Evolutionary conservation across 1,140 invertebrate species (phyloP), one percentile per base, ranked within the genome.

Genomic region (Caerostris extrusa): DNA sequence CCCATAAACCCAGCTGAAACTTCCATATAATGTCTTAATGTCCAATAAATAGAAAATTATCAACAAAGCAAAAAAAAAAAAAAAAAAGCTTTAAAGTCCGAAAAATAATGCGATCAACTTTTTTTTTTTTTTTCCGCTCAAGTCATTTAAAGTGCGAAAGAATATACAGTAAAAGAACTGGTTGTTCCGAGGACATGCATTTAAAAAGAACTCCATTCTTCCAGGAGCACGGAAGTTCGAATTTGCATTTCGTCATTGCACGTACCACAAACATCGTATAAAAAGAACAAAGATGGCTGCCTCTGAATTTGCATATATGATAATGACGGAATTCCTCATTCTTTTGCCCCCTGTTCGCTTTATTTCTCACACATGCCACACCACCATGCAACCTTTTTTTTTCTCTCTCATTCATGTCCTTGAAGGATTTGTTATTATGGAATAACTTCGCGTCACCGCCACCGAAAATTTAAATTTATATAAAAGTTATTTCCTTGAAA

Each of bases 11-110:
- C 14, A 7, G 5, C 82, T 1, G 19, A n/a, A 56, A 58, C 53
- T 10, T 7, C 14, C 10, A 83, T 83, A 83, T n/a, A n/a, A 17
- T 83, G n/a, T 83, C 82, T 83, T 83, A 83, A 83, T 83, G n/a
- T 55, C 3, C 56, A 57, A 58, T 83, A 83, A 83, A 83, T 56
- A 83, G 82, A 56, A 83, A 57, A 56, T 58, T 77, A 77, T 77
- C 71, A 77, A 77, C 14, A 83, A 83, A 56, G 8, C 55, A 83
- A 83, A 83, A 34, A 83, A n/a, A 58, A 3, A n/a, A n/a, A n/a
- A n/a, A n/a, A n/a, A n/a, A n/a, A n/a, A n/a, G n/a, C n/a, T 58
- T 83, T 19, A 83, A 83, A 83, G n/a, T 57, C 55, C 55, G 55
- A 58, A 58, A n/a, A 58, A 58, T 58, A 83, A 83, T 83, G 82